phyloP scores from a whole-genome alignment of 2,888 invertebrate genomes.

The Drosophila falleni region DNA sequence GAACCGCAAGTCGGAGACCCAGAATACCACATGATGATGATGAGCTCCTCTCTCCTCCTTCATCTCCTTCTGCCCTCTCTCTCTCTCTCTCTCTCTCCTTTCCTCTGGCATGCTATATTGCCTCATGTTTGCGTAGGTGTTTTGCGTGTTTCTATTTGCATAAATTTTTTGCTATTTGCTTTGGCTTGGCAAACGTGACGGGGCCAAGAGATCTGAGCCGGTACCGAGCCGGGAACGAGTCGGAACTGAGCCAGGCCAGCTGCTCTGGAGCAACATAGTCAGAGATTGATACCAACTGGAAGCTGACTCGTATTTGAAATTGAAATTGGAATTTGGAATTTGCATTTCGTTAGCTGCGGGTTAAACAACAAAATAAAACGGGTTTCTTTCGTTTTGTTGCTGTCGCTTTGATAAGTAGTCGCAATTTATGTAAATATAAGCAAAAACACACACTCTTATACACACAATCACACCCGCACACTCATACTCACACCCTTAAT shows the following conservation, averaged over 20 bases:
- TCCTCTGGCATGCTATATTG: slow-evolving; percentile 16
- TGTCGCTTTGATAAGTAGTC: slow-evolving; percentile 34
- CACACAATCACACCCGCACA: slow-evolving; percentile 1
- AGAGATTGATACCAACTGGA: slow-evolving; percentile 34
- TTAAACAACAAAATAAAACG: slow-evolving; percentile 49
- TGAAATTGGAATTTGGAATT: slow-evolving; percentile 52
- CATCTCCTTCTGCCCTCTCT: background rate
- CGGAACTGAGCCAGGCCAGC: slow-evolving; percentile 4
- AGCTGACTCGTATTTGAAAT: slow-evolving; percentile 37
- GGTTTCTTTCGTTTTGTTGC: slow-evolving; percentile 10
- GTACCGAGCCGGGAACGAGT: slow-evolving; percentile 5
- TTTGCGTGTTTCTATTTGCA: slow-evolving; percentile 70
- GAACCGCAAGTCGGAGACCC: slow-evolving; percentile 67
- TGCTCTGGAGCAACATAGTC: background rate
- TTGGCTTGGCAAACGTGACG: slow-evolving; percentile 44
- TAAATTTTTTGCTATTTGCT: slow-evolving; percentile 62
- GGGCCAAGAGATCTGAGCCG: slow-evolving; percentile 25
- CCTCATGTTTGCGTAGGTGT: slow-evolving; percentile 70
- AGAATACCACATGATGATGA: slow-evolving; percentile 26
- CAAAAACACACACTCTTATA: slow-evolving; percentile 34
- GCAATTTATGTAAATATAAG: slow-evolving; percentile 46
- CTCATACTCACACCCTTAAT: slow-evolving; percentile 1
- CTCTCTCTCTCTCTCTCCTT: slow-evolving; percentile 16
- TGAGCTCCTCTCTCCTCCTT: slow-evolving; percentile 8
- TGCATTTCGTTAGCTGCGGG: slow-evolving; percentile 40